Evolutionary conservation across 2,888 invertebrate genomes (phyloP).

Genomic region (Volucella inflata): DNA sequence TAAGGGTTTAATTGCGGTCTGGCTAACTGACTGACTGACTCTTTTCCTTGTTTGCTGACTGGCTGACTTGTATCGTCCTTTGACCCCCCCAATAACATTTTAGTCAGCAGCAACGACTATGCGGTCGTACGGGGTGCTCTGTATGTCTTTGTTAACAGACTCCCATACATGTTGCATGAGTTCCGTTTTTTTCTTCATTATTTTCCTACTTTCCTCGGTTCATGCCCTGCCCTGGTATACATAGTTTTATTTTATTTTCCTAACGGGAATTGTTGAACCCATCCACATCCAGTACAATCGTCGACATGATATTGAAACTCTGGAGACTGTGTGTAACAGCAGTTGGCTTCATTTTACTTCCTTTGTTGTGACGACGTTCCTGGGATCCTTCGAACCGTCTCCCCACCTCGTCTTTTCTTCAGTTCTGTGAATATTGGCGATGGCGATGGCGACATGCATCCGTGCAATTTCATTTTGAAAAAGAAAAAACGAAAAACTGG

Average conservation of each 20-base stretch:
- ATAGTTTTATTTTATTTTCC: constrained; percentile 40
- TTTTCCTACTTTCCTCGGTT: neutral
- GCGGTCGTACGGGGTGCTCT: neutral
- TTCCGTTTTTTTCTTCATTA: constrained; percentile 13
- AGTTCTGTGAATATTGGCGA: constrained; percentile 6
- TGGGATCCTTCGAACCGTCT: neutral
- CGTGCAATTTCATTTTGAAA: constrained; percentile 41
- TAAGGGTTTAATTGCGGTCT: constrained; percentile 60
- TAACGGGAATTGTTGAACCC: constrained; percentile 58
- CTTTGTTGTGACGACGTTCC: constrained; percentile 51
- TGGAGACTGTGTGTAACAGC: constrained; percentile 52
- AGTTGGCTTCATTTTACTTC: constrained; percentile 56
- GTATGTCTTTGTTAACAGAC: constrained; percentile 1
- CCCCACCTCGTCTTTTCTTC: neutral
- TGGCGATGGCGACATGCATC: constrained; percentile 36
- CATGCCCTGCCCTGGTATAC: constrained; percentile 1
- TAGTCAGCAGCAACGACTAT: neutral
- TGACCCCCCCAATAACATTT: constrained; percentile 30
- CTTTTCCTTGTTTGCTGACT: too few relatives aligned
- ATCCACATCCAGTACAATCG: constrained; percentile 48
- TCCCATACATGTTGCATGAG: neutral
- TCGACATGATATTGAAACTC: constrained; percentile 50
- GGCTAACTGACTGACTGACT: constrained; percentile 13
- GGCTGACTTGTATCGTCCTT: constrained; percentile 29
- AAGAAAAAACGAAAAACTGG: constrained; percentile 14